These are phyloP conservation scores for Brachyhypopomus gauderio DNA, from an alignment of 2,113 vertebrate species.

Conservation along the genomic window DNA sequence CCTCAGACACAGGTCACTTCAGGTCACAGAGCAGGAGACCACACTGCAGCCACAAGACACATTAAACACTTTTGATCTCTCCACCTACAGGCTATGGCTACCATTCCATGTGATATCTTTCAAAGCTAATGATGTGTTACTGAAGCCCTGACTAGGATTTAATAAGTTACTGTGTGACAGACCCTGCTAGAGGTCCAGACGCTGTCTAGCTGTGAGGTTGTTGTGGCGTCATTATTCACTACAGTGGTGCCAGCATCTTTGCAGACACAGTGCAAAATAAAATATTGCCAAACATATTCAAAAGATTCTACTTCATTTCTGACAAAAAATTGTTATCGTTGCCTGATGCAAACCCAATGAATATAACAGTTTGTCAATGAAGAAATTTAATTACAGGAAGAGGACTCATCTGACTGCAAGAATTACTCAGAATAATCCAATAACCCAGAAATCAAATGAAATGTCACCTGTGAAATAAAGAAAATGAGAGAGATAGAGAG, in stretches of 20 bases:
- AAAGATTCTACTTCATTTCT: not conserved
- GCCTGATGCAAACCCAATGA: not conserved
- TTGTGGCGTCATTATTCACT: constrained; percentile 17
- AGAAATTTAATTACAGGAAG: not conserved
- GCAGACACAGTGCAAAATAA: constrained; percentile 6
- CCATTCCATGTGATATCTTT: constrained; percentile 32
- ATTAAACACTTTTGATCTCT: constrained; percentile 32
- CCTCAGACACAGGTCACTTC: constrained; percentile 33
- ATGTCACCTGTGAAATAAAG: constrained; percentile 30
- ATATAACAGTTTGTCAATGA: not conserved
- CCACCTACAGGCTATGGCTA: not conserved
- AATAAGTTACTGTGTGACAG: constrained; percentile 19
- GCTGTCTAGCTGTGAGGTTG: not conserved
- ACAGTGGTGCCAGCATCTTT: constrained; percentile 6
- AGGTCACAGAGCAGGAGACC: constrained; percentile 27
- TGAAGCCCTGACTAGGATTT: not conserved
- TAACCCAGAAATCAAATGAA: constrained; percentile 62
- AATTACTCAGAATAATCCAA: constrained; percentile 33
- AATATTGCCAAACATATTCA: not conserved
- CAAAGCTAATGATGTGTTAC: constrained; percentile 33
- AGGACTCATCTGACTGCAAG: not conserved
- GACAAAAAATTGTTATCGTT: not conserved
- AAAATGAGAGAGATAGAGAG: not conserved
- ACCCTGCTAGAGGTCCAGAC: constrained; percentile 9
- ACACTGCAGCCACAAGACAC: not conserved